Conservation (phyloP, 2,888 invertebrate species). For the Leucozona laternaria region DNA sequence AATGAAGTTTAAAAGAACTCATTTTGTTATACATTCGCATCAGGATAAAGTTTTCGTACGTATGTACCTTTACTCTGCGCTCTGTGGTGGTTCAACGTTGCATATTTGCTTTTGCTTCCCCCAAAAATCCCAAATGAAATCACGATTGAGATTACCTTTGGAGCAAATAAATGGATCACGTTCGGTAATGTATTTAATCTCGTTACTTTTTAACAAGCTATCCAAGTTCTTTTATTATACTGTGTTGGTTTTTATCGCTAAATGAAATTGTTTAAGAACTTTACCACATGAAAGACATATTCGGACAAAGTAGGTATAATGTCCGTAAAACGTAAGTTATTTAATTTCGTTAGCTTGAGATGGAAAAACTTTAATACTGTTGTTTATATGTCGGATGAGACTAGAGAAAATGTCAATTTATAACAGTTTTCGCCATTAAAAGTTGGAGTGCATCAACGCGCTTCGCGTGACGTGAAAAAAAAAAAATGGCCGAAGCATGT, state of each 20-base stretch:
- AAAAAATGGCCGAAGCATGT: no score
- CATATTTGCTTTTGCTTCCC: slow-evolving; percentile 14
- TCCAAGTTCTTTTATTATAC: slow-evolving; percentile 16
- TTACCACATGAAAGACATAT: not conserved
- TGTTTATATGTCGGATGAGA: no score
- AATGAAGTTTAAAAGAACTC: slow-evolving; percentile 18
- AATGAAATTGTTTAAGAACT: slow-evolving; percentile 20
- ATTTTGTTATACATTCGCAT: not conserved
- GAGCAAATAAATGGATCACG: slow-evolving; percentile 64
- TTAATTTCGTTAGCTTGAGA: not conserved
- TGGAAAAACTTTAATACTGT: not conserved
- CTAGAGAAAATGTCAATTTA: no score
- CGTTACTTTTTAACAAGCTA: slow-evolving; percentile 42
- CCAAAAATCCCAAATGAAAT: not conserved
- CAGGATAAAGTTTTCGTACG: slow-evolving; percentile 5
- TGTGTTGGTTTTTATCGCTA: slow-evolving; percentile 16
- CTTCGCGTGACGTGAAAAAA: no score
- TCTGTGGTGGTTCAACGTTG: slow-evolving; percentile 4
- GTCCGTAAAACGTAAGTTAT: not conserved
- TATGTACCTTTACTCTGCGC: not conserved
- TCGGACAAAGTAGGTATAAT: slow-evolving; percentile 3
- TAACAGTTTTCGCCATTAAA: no score
- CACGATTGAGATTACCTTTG: slow-evolving; percentile 51
- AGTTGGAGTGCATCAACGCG: no score
- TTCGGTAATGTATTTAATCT: slow-evolving; percentile 64